Conservation (phyloP, 2,113 vertebrate genomes). For the Periophthalmodon schlosseri region DNA sequence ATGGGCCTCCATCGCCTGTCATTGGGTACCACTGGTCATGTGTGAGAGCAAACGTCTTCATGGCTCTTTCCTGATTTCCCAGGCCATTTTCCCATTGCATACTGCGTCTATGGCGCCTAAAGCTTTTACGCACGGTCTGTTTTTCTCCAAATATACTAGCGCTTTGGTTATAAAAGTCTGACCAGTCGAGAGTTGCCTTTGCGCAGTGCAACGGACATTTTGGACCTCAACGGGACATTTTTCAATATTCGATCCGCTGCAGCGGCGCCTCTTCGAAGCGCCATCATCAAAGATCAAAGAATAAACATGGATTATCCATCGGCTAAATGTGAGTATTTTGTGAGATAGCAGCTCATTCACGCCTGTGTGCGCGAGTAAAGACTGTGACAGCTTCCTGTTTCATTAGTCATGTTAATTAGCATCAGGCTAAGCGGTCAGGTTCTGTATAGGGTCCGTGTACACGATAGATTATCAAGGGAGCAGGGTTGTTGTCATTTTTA, state of each 20-base stretch:
- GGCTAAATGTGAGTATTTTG: slow-evolving; percentile 65
- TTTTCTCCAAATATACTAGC: slow-evolving; percentile 69
- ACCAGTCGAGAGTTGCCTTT: slow-evolving; percentile 10
- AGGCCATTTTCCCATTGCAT: slow-evolving; percentile 87
- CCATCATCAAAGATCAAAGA: slow-evolving; percentile 26
- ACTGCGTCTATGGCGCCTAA: slow-evolving; percentile 87
- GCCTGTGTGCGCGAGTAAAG: slow-evolving; percentile 26
- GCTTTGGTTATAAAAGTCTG: slow-evolving; percentile 26
- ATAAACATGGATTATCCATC: slow-evolving; percentile 71
- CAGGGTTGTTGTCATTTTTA: neutral
- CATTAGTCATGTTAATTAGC: slow-evolving; percentile 66
- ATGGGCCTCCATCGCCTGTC: slow-evolving; percentile 94
- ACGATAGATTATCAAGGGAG: slow-evolving; percentile 12
- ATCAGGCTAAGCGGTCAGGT: slow-evolving; percentile 21
- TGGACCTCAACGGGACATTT: slow-evolving; percentile 48
- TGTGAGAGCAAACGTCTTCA: slow-evolving; percentile 94
- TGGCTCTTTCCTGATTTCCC: slow-evolving; percentile 96
- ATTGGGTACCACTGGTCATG: slow-evolving; percentile 99
- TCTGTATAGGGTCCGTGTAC: slow-evolving; percentile 22
- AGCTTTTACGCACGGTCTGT: slow-evolving; percentile 86
- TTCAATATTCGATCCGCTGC: slow-evolving; percentile 30
- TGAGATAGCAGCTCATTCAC: slow-evolving; percentile 15
- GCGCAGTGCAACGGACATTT: slow-evolving; percentile 16
- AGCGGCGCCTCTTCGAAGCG: slow-evolving; percentile 18
- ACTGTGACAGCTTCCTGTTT: slow-evolving; percentile 68